Evolutionary conservation across 92 coral and sea anemone species (phyloP).

Genomic region (Isaurus tuberculatus): DNA sequence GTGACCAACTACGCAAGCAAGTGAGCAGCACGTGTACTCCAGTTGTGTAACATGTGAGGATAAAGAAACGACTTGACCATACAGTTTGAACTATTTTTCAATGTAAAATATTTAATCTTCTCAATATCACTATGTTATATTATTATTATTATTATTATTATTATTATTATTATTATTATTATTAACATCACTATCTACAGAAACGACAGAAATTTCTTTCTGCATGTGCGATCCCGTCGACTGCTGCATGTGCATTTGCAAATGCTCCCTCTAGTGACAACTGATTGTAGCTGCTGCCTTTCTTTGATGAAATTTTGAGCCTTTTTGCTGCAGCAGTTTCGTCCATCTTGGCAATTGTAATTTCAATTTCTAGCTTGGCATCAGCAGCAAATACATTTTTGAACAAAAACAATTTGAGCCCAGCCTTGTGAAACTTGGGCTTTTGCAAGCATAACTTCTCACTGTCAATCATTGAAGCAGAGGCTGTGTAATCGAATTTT

Average conservation of each 20-base stretch:
- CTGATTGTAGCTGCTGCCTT: neutral
- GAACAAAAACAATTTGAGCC: constrained; percentile 8
- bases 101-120: too few species aligned
- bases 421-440: constrained; percentile 15
- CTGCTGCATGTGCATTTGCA: neutral
- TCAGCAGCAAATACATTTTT: constrained; percentile 12
- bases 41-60: too few species aligned
- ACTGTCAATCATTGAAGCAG: constrained; percentile 12
- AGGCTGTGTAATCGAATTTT: neutral
- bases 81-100: too few species aligned
- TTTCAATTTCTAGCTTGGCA: neutral
- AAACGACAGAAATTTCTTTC: too few species aligned
- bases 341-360: neutral
- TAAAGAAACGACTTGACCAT: neutral
- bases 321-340: constrained; percentile 8
- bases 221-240: neutral
- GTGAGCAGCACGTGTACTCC: too few species aligned
- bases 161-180: too few species aligned
- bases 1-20: neutral
- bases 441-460: constrained; percentile 8
- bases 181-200: too few species aligned
- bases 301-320: neutral
- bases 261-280: neutral
- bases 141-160: too few species aligned
- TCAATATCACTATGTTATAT: too few species aligned